A percentile compares a stretch with the other conserved stretches of the same genome.
Conservation (phyloP, 2,797 vertebrate genomes). For the Telmatherina bonti region DNA sequence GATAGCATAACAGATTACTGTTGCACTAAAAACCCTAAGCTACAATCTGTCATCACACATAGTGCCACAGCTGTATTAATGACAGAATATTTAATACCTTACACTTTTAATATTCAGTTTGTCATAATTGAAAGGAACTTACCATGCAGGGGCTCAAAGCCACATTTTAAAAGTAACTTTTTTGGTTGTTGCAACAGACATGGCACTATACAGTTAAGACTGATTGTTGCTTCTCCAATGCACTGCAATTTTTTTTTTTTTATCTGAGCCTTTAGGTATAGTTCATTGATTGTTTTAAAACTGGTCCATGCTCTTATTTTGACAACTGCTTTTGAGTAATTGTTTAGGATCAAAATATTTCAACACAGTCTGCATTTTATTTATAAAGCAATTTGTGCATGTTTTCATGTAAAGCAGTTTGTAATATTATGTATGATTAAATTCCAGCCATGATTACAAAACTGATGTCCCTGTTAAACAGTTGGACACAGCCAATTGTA, state of each 20-base stretch:
- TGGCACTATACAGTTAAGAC: constrained; percentile 83
- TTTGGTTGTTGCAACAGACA: constrained; percentile 63
- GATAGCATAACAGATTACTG: constrained; percentile 85
- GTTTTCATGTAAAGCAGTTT: constrained; percentile 89
- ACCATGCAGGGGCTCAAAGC: constrained; percentile 47
- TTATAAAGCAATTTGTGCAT: constrained; percentile 94
- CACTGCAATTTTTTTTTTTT: constrained; percentile 95
- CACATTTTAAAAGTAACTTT: constrained; percentile 37
- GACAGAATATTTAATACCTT: constrained; percentile 68
- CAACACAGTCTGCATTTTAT: constrained; percentile 94
- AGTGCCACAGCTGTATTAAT: constrained; percentile 70
- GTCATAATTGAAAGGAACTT: constrained; percentile 36
- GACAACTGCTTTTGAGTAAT: constrained; percentile 61
- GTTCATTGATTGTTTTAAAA: constrained; percentile 91
- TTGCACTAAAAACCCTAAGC: constrained; percentile 88
- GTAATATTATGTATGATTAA: constrained; percentile 87
- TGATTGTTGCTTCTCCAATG: constrained; percentile 84
- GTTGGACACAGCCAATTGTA: constrained; percentile 45
- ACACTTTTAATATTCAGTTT: constrained; percentile 50
- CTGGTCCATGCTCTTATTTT: constrained; percentile 86
- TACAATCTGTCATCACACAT: constrained; percentile 73
- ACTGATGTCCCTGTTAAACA: constrained; percentile 50
- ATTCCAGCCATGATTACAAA: constrained; percentile 56
- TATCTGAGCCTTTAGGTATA: constrained; percentile 95
- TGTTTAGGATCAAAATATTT: constrained; percentile 76